A percentile compares a stretch with the other conserved stretches of the same genome.
Conservation (phyloP, 2,888 invertebrate genomes). For the Cataglyphis altisquamis region DNA sequence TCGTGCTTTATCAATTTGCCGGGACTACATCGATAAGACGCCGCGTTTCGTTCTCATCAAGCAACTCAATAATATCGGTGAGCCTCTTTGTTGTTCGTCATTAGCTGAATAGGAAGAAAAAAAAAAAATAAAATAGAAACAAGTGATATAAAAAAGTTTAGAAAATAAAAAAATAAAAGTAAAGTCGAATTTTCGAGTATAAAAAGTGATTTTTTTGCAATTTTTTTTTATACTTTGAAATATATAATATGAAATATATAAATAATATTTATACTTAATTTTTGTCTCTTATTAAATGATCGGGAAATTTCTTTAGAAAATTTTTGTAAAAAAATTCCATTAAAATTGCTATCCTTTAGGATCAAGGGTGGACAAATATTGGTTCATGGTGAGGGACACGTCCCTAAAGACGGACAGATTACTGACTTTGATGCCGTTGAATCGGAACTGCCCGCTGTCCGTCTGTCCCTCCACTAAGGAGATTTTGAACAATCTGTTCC, state of each 20-base stretch:
- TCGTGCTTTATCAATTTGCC: conserved; percentile 90
- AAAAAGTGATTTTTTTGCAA: neutral
- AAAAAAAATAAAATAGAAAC: neutral
- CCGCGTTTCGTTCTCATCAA: conserved; percentile 92
- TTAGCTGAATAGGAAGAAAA: neutral
- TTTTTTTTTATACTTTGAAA: neutral
- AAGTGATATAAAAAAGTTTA: neutral
- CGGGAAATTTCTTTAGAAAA: neutral
- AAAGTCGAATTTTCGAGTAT: too few species aligned
- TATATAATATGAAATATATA: too few species aligned
- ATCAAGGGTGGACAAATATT: conserved; percentile 94
- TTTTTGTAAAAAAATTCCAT: neutral
- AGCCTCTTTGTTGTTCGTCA: conserved; percentile 32
- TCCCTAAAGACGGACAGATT: conserved; percentile 93
- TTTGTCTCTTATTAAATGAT: neutral
- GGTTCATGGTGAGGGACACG: conserved; percentile 96
- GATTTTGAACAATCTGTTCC: conserved; percentile 93
- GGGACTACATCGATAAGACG: conserved; percentile 88
- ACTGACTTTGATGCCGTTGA: conserved; percentile 90
- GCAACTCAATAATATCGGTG: conserved; percentile 93
- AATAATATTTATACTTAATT: neutral
- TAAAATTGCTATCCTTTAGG: conserved; percentile 85
- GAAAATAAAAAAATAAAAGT: neutral
- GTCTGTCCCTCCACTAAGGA: conserved; percentile 90
- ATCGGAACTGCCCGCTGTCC: conserved; percentile 90